Evolutionary conservation across 1,140 invertebrate genomes (phyloP).

Genomic region (Drosophila nasuta): DNA sequence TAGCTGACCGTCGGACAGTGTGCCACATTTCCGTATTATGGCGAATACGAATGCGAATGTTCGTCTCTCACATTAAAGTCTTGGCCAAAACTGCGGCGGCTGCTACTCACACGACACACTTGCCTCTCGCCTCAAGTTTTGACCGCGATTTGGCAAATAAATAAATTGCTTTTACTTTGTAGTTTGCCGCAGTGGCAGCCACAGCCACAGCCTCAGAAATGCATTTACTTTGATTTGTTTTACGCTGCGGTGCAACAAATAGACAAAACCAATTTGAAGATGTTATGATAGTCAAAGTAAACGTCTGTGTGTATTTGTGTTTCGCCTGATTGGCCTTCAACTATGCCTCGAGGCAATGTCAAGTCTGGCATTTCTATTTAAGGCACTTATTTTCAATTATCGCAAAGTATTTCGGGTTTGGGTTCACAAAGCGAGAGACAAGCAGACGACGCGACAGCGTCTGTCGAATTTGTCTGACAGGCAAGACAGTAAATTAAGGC

Average conservation of each 20-base stretch:
- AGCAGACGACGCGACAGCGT: slow-evolving; percentile 11
- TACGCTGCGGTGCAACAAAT: slow-evolving; percentile 1
- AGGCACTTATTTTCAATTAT: slow-evolving; percentile 67
- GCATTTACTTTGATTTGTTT: slow-evolving; percentile 66
- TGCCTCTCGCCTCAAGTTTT: slow-evolving; percentile 33
- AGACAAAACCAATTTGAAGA: slow-evolving; percentile 19
- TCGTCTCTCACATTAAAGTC: slow-evolving; percentile 23
- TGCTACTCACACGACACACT: background rate
- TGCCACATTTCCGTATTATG: slow-evolving; percentile 61
- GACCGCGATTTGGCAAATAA: slow-evolving; percentile 57
- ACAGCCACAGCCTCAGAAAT: slow-evolving; percentile 34
- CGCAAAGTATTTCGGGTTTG: slow-evolving; percentile 51
- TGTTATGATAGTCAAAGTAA: slow-evolving; percentile 12
- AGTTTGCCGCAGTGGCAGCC: slow-evolving; percentile 12
- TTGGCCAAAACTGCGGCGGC: slow-evolving; percentile 34
- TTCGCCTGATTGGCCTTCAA: slow-evolving; percentile 60
- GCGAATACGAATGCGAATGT: background rate
- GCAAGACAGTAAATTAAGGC: slow-evolving; percentile 67
- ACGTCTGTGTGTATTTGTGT: background rate
- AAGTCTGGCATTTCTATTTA: slow-evolving; percentile 67
- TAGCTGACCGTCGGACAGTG: slow-evolving; percentile 6
- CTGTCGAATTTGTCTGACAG: slow-evolving; percentile 69
- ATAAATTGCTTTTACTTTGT: slow-evolving; percentile 71
- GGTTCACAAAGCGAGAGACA: slow-evolving; percentile 22
- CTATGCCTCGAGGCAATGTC: slow-evolving; percentile 71